Evolutionary conservation across 2,113 vertebrate genomes (phyloP), one percentile per base, ranked within the genome.

Genomic region (Hirundichthys speculiger): DNA sequence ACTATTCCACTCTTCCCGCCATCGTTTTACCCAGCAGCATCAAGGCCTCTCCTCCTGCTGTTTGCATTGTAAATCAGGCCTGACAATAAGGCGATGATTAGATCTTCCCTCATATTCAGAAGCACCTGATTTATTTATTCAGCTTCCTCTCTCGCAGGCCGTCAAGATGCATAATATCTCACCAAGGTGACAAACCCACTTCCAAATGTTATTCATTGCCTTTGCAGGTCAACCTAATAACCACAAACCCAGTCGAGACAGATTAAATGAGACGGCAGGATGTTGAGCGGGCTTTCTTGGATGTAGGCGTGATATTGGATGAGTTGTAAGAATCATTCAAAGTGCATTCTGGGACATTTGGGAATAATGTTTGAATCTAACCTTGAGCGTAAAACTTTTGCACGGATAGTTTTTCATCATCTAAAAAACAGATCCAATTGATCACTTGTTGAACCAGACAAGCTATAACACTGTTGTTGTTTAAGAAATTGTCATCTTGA

Each of bases 61-160:
- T 89, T 85, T 83, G 80, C 88, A 86, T 89, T 89, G 77, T 88
- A 88, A 91, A 90, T 92, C 86, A 82, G 72, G 69, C 59, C 73
- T 74, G 82, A 88, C 86, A 88, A 88, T 88, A 77, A 88, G 79
- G 57, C 80, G 27, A 81, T 90, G 87, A 91, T 92, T 91, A 86
- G 88, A 91, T 88, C 80, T 82, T 60, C 38, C n/a, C 77, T 86
- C 85, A 69, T 84, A 89, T 90, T 89, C 85, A 89, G 85, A 86
- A 82, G 63, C 75, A 83, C 68, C 77, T 73, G 77, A 86, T 91
- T 89, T 89, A 91, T 92, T 85, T 87, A 90, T 92, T 90, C 85
- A 88, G 84, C 79, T 72, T 50, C 63, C 64, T 61, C 77, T 71
- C 78, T 80, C 75, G 67, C 82, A 63, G 58, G 72, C 59, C 77